Percentiles rank a stretch among this genome's conserved stretches.
Conservation (phyloP, 2,888 invertebrate species). For the Noctua comes region DNA sequence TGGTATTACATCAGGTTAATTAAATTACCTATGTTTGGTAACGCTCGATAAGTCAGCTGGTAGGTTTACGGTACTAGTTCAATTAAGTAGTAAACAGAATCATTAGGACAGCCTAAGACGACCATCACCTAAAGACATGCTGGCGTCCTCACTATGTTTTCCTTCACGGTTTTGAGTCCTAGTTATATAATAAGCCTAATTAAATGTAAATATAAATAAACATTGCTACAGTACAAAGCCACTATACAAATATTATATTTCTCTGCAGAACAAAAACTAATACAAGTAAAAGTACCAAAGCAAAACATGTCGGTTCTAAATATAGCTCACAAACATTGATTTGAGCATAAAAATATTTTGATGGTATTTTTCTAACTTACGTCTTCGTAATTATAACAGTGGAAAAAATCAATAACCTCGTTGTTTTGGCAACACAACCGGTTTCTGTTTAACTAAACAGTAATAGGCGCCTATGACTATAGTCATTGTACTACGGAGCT, state of each 20-base stretch:
- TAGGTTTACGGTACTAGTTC: neutral
- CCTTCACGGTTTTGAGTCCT: neutral
- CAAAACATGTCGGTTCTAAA: neutral
- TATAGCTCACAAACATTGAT: neutral
- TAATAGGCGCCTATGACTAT: neutral
- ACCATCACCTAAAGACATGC: neutral
- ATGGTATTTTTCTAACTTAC: neutral
- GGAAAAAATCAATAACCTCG: slow-evolving; percentile 6
- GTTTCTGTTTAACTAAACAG: neutral
- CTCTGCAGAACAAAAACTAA: neutral
- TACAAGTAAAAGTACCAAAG: neutral
- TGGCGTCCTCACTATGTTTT: neutral
- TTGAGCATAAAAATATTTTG: neutral
- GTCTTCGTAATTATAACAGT: neutral
- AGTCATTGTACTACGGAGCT: neutral
- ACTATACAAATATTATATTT: neutral
- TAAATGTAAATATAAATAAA: neutral
- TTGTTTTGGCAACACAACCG: neutral
- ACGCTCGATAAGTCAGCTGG: neutral
- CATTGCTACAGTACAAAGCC: neutral
- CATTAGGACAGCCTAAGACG: neutral
- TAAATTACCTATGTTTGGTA: slow-evolving; percentile 9
- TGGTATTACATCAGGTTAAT: neutral
- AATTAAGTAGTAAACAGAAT: neutral
- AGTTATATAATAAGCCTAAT: neutral